Base-by-base conservation (phyloP, 2,113 vertebrate species). In the Myrmophylax atrothorax region DNA sequence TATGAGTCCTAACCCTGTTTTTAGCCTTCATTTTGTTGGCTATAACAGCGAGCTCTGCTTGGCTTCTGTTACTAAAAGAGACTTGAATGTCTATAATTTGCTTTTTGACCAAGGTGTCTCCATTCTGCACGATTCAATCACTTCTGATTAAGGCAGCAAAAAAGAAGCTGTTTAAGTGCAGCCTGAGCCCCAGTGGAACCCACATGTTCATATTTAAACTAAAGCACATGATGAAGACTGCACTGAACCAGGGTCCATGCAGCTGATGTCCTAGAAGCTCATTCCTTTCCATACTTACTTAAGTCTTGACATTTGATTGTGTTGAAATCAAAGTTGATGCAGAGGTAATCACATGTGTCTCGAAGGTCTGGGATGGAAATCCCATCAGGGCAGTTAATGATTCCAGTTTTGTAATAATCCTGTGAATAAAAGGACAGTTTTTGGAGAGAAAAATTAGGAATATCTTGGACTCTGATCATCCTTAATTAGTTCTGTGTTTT, bases 301-400 rank as follows among this genome's bases (percentile, higher is more conserved):
- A 98, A 97, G 96, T 98, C 98, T 53, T 98, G 97, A 97, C 98
- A 98, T 60, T 97, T 98, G 93, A 98, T 97, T 33, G 98, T 98
- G 96, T 98, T 98, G 97, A 98, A 98, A 90, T 98, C 98, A 85
- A 98, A 98, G 92, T 98, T 98, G 91, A 98, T 98, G 95, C 98
- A 98, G 75, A 98, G 98, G 88, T 98, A 98, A 96, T 98, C 98
- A 5, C 98, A 98, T 0, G 98, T 98, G 74, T 98, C 98, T 74
- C 98, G 96, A 37, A 98, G 98, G 90, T 98, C 98, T 69, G 98
- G 98, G 87, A 98, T 98, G 83, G 97, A 98, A 96, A 98, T 98
- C 63, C 98, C 98, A 88, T 98, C 98, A 12, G 98, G 98, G 84
- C 98, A 98, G 74, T 98, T 98, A 94, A 98, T 98, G 67, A 98